Base-by-base conservation (phyloP, 2,888 invertebrate genomes). In the Slavum lentiscoides region DNA sequence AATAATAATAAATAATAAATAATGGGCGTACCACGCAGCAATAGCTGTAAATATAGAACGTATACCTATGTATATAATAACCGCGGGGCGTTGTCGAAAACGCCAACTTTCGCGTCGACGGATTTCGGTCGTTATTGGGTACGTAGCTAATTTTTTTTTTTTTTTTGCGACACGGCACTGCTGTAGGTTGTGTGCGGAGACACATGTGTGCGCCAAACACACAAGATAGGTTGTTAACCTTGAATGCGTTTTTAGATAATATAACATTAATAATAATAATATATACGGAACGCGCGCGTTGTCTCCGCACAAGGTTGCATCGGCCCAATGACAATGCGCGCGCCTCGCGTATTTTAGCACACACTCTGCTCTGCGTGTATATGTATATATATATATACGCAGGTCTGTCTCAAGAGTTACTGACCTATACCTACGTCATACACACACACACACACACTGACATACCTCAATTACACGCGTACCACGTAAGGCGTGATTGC, bases 401-500 rank as follows among this genome's bases (percentile, higher is more conserved):
- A 58, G 21, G 39, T 74, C 66, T 66, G 66, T 74, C 64, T 74
- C 23, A 39, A 66, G 53, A 74, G 74, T 74, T 68, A 76, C 75
- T 76, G 75, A 76, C 75, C 75, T 76, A 76, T n/a, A 67, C 43
- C 75, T 75, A 75, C 75, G 58, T 67, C 43, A 68, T 23, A 58
- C 21, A 23, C 61, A 19, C 55, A 30, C 37, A 15, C 39, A 7
- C n/a, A 7, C 8, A 58, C 39, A 74, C 62, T 19, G 19, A 49
- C 62, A 53, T 49, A 39, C 4, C 53, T 1, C 49, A 9, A 13
- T 7, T 13, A 58, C 30, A 19, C 23, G 13, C 13, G 7, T 7
- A n/a, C 19, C 30, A 30, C 30, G 30, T 30, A 30, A 30, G 30
- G 30, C 30, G 30, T 30, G 30, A 30, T 30, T 4, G 30, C 30